Base-by-base conservation (phyloP, 2,797 vertebrate species). In the Sebastes oblongus region DNA sequence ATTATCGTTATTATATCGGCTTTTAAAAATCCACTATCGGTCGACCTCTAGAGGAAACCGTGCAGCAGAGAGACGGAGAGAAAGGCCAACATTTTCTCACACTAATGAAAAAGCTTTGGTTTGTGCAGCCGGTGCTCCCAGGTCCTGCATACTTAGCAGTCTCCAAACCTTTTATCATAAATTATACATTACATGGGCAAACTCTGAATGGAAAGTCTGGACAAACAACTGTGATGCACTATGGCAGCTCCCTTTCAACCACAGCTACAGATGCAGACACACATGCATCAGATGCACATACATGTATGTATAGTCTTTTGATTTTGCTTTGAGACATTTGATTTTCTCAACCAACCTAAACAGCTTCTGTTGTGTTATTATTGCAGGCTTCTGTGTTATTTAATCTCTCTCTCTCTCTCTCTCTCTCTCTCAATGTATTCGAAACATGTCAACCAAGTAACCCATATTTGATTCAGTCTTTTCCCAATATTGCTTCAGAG, bases 91-190 rank as follows among this genome's bases (percentile, higher is more conserved):
- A 68, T 79, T 86, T 80, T 75, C 68, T 75, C 55, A 66, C 32
- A 78, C 62, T 75, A 66, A 85, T 77, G 66, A 75, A 79, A 87
- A 86, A 58, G 66, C 74, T 80, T 58, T 72, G 42, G 70, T 81
- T 67, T 79, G 66, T 76, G 42, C 50, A 74, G 66, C 77, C 4
- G 6, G 16, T 65, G 70, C 71, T 86, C 25, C 50, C 16, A 60
- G 75, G 72, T 82, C 76, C 59, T 83, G 85, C 87, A 83, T 70
- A 85, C 61, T 80, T 78, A 82, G 66, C 72, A 89, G 74, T 76
- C 77, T 78, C 77, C 75, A 89, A 89, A 90, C 82, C 83, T 91
- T 91, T 91, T 83, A 90, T 88, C 73, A 92, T 92, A 87, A 92
- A 91, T 92, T 90, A 91, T 91, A 88, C 66, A 92, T 81, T 54